A percentile compares a stretch with the other conserved stretches of the same genome.
Conservation (phyloP, 2,797 vertebrate species). For the Sebastes trivittatus region DNA sequence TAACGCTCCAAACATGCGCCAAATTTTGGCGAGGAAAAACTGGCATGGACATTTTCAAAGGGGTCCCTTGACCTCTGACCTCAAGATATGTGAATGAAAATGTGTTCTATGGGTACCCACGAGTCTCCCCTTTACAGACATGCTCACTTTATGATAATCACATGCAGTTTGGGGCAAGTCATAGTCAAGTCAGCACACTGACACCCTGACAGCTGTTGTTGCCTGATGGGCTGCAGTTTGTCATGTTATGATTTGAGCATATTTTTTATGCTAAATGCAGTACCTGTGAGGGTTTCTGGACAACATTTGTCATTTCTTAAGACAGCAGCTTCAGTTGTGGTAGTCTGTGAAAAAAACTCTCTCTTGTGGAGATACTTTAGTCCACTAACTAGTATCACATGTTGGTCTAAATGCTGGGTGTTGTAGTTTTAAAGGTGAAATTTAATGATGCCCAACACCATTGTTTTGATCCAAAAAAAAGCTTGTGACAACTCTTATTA, state of each 20-base stretch:
- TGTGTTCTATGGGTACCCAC: too few species aligned
- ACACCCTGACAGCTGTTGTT: too few species aligned
- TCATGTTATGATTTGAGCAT: rapidly evolving
- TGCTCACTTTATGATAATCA: too few species aligned
- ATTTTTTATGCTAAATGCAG: too few species aligned
- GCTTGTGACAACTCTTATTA: constrained; percentile 7
- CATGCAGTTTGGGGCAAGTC: too few species aligned
- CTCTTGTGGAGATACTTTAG: background rate
- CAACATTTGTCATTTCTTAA: too few species aligned
- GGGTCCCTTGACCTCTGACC: rapidly evolving
- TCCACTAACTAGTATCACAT: background rate
- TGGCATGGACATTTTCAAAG: rapidly evolving
- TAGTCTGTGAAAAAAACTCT: background rate
- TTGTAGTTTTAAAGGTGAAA: background rate
- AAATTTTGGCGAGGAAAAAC: too few species aligned
- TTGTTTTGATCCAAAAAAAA: constrained; percentile 10
- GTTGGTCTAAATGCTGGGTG: background rate
- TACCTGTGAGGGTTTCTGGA: too few species aligned
- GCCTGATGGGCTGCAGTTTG: too few species aligned
- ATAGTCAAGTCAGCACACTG: too few species aligned
- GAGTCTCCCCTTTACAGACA: too few species aligned
- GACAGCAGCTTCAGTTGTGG: background rate
- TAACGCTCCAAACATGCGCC: rapidly evolving
- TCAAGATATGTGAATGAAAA: too few species aligned
- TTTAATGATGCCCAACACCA: background rate